Base-by-base conservation (phyloP, 2,888 invertebrate genomes). In the Globia sparganii region DNA sequence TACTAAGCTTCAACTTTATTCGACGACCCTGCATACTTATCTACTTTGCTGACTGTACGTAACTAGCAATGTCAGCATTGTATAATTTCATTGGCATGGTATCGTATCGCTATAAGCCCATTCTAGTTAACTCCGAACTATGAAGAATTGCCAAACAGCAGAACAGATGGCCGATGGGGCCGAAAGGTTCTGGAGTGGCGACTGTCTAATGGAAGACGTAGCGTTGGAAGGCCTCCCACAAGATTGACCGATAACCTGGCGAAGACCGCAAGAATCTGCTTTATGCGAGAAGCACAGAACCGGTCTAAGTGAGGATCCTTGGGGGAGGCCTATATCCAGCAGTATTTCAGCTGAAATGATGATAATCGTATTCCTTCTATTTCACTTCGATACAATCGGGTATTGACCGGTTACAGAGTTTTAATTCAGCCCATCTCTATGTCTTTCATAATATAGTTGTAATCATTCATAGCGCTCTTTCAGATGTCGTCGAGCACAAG, bases 381-480 rank as follows among this genome's bases (percentile, higher is more conserved):
- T n/a, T 25, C 31, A 25, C 31, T 67, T 2, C 31, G 8, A 43
- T 43, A 1, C 40, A 28, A 13, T 65, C 21, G 11, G 5, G 25
- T 31, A 15, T 46, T 31, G 4, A 25, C 31, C 15, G 0, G 25
- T 46, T 46, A 46, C 4, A 25, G 46, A 18, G 1, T 67, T 34
- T 49, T 4, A 49, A 78, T 78, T 69, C 69, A 34, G 49, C n/a
- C 58, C 64, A 43, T 78, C 49, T 70, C 43, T 37, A 37, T 34
- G 15, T 49, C 11, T 37, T 80, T 75, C 62, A 58, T 71, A 49
- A 1, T 59, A 34, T 67, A 58, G 28, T 28, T 37, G 37, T 75
- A 81, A 64, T 66, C 85, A 76, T 72, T 69, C 75, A 74, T 65
- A 74, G 69, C 66, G 72, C 77, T 71, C 61, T 83, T 84, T 81